A percentile compares a stretch with the other conserved stretches of the same genome.
Evolutionary conservation across 2,888 invertebrate species (phyloP).

Genomic region (Drosophila anomelani): DNA sequence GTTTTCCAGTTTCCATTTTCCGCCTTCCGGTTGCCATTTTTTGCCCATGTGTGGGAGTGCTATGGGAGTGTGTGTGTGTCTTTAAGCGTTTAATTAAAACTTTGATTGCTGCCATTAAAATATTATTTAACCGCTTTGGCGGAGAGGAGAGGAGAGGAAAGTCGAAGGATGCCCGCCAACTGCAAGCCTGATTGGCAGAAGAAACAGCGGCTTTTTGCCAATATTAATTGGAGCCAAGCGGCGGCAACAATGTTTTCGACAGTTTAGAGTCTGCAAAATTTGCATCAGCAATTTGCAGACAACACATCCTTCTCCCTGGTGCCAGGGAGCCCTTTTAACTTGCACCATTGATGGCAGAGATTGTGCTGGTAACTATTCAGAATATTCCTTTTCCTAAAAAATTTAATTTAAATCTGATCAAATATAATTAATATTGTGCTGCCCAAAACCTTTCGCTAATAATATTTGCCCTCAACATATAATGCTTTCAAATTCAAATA

Average conservation of each 20-base stretch:
- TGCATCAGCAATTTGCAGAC: not conserved
- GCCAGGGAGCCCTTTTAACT: no score
- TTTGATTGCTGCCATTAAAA: conserved; percentile 74
- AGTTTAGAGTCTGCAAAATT: not conserved
- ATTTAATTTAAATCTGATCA: not conserved
- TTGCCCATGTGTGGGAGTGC: not conserved
- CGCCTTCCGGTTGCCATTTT: conserved; percentile 1
- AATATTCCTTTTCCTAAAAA: no score
- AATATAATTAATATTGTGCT: not conserved
- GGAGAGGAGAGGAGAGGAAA: not conserved
- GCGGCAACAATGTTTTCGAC: conserved; percentile 8
- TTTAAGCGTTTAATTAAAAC: conserved; percentile 74
- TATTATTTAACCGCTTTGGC: conserved; percentile 49
- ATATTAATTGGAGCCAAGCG: conserved; percentile 19
- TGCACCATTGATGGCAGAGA: not conserved
- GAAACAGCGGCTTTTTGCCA: conserved; percentile 3
- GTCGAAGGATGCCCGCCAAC: conserved; percentile 12
- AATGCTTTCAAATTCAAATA: not conserved
- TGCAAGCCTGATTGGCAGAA: conserved; percentile 10
- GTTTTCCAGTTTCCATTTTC: conserved; percentile 22
- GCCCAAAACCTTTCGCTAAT: not conserved
- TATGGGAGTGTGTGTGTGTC: conserved; percentile 10
- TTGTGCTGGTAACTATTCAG: not conserved
- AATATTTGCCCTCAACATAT: not conserved
- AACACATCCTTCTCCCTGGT: not conserved